Conservation (phyloP, 92 coral and sea anemone species). For the Phymanthus crucifer region DNA sequence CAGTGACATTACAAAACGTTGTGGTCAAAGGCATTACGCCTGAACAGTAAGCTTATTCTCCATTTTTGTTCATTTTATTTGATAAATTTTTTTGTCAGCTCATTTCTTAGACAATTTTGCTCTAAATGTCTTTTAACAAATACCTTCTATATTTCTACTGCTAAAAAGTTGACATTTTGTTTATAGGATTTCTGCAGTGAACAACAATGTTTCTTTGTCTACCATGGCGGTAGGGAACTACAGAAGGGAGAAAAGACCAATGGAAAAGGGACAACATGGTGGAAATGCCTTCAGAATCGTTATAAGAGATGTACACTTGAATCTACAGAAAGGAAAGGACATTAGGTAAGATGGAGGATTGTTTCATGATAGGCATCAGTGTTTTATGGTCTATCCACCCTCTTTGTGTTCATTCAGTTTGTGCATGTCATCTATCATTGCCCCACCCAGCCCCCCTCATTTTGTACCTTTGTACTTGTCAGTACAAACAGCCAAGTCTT, state of each 20-base stretch:
- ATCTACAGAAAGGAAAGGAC: background rate
- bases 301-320: constrained; percentile 35
- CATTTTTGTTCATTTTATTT: background rate
- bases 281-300: constrained; percentile 69
- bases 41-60: constrained; percentile 52
- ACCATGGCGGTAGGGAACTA: constrained; percentile 61
- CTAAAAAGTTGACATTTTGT: background rate
- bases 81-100: no score
- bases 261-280: constrained; percentile 64
- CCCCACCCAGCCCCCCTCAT: no score
- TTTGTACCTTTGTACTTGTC: no score
- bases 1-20: constrained; percentile 71
- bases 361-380: no score
- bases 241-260: constrained; percentile 33
- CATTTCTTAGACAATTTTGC: no score
- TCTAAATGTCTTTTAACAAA: no score
- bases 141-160: background rate
- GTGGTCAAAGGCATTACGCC: constrained; percentile 75
- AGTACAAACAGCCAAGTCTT: no score
- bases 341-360: background rate
- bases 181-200: constrained; percentile 40
- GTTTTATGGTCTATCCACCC: no score
- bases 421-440: no score
- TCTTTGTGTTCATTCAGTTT: no score
- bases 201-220: constrained; percentile 44